Conservation (phyloP, 2,113 vertebrate species). For the Edolisoma coerulescens region DNA sequence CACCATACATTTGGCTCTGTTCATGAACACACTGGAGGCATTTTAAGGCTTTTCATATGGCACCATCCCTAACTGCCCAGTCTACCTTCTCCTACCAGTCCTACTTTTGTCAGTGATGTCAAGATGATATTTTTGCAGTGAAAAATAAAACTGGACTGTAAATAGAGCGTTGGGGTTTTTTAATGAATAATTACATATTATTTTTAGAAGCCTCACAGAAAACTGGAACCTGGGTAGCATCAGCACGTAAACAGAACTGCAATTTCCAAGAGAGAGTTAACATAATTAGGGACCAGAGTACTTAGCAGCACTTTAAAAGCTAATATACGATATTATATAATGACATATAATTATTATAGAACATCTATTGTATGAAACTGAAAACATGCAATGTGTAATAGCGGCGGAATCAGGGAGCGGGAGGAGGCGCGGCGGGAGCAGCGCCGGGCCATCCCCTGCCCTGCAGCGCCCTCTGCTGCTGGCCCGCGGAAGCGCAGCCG, state of each 20-base stretch:
- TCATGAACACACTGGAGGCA: not conserved
- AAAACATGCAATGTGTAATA: accelerated
- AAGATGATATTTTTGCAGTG: not conserved
- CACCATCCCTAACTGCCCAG: not conserved
- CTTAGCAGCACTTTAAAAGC: not conserved
- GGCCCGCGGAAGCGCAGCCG: not conserved
- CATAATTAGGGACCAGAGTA: accelerated
- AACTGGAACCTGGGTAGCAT: accelerated
- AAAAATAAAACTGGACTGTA: not conserved
- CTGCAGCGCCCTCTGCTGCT: conserved; percentile 76
- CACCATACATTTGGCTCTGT: not conserved
- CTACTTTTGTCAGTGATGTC: not conserved
- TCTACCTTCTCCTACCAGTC: not conserved
- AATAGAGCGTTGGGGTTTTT: accelerated
- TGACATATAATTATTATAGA: accelerated
- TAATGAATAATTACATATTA: not conserved
- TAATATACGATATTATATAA: accelerated
- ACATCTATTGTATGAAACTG: accelerated
- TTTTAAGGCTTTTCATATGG: not conserved
- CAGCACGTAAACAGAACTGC: accelerated
- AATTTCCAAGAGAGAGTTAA: not conserved
- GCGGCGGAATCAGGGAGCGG: accelerated
- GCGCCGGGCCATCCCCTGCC: conserved; percentile 19
- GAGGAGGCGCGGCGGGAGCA: not conserved
- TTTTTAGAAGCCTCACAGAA: not conserved